Percentiles rank a stretch among this genome's conserved stretches.
Conservation (phyloP, 2,888 invertebrate species). For the Cosmopolites sordidus region DNA sequence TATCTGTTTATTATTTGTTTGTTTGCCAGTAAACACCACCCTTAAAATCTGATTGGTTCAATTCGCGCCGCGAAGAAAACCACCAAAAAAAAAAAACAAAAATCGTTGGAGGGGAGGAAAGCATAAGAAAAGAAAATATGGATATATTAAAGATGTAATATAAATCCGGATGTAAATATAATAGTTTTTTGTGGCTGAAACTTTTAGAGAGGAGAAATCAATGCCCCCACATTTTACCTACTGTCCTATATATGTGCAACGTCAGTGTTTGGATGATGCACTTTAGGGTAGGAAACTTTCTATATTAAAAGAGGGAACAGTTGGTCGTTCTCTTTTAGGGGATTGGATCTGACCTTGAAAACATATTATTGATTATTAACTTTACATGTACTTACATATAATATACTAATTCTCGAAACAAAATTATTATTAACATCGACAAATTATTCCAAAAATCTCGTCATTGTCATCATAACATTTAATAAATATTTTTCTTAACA, state of each 20-base stretch:
- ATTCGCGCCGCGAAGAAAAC: background rate
- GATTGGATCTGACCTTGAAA: constrained; percentile 7
- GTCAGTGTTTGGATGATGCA: constrained; percentile 22
- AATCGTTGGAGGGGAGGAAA: background rate
- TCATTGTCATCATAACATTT: too few species aligned
- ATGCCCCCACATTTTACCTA: constrained; percentile 18
- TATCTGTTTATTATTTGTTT: constrained; percentile 26
- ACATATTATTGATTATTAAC: background rate
- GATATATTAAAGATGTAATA: too few species aligned
- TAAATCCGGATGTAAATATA: too few species aligned
- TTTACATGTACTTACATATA: too few species aligned
- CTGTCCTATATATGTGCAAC: constrained; percentile 27
- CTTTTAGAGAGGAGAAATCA: constrained; percentile 4
- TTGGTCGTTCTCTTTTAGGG: constrained; percentile 13
- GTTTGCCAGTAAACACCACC: constrained; percentile 25
- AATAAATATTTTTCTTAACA: too few species aligned
- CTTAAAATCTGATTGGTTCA: constrained; percentile 15
- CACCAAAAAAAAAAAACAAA: constrained; percentile 3
- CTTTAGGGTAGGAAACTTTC: constrained; percentile 15
- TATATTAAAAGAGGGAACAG: constrained; percentile 17
- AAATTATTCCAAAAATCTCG: too few species aligned
- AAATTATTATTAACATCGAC: too few species aligned
- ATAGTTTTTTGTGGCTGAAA: too few species aligned
- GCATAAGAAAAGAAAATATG: background rate
- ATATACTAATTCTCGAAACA: too few species aligned